Conservation (phyloP, 2,888 invertebrate species). For the Amaurobius ferox region DNA sequence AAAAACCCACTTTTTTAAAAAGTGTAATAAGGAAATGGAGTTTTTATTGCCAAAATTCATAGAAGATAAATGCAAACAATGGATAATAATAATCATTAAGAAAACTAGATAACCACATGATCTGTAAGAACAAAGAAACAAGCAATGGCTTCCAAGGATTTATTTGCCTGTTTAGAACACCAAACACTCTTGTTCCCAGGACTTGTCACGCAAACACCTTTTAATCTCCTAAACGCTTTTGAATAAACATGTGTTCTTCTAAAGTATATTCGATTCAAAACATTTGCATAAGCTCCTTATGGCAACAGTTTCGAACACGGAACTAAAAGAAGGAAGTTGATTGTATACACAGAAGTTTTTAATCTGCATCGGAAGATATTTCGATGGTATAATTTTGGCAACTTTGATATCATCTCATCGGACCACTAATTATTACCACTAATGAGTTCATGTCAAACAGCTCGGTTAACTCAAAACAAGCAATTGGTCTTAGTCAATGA, state of each 20-base stretch:
- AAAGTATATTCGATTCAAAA: background rate
- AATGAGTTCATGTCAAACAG: too few species aligned
- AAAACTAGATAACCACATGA: background rate
- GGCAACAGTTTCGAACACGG: background rate
- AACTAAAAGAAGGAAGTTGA: background rate
- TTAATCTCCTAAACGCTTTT: background rate
- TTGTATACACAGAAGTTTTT: too few species aligned
- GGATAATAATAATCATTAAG: background rate
- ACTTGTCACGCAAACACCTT: background rate
- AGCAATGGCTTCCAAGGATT: background rate
- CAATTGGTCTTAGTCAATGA: too few species aligned
- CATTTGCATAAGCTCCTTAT: slow-evolving; percentile 6
- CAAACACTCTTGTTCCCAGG: background rate
- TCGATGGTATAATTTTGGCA: too few species aligned
- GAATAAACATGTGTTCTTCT: background rate
- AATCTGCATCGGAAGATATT: too few species aligned
- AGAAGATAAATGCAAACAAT: background rate
- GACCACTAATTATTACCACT: too few species aligned
- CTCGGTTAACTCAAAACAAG: too few species aligned
- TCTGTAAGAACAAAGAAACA: background rate
- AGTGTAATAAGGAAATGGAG: background rate
- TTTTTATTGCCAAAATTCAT: too few species aligned
- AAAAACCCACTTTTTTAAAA: background rate
- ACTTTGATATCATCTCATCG: too few species aligned
- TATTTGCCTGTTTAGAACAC: background rate